A percentile compares a stretch with the other conserved stretches of the same genome.
phyloP scores from a whole-genome alignment of 2,888 invertebrate genomes.

The Pycnomerus fuliginosus region DNA sequence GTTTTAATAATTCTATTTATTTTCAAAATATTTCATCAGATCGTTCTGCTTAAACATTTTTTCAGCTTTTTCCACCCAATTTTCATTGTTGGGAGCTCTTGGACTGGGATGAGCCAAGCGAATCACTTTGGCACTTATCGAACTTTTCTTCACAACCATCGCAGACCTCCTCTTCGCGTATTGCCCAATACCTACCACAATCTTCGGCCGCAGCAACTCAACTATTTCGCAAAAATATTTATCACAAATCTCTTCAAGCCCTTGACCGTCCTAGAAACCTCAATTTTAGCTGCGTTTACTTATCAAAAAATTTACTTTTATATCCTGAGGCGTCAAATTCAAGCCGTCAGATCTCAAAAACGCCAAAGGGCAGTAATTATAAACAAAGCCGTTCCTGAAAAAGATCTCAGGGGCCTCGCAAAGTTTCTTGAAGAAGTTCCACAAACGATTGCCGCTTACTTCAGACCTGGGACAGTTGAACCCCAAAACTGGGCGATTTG shows the following conservation, averaged over 20 bases:
- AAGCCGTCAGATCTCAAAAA: slow-evolving; percentile 75
- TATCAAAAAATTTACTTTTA: slow-evolving; percentile 57
- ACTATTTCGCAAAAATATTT: slow-evolving; percentile 68
- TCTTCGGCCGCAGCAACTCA: slow-evolving; percentile 67
- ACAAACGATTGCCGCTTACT: slow-evolving; percentile 77
- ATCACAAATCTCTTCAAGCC: slow-evolving; percentile 63
- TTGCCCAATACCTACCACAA: slow-evolving; percentile 77
- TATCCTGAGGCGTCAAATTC: slow-evolving; percentile 84
- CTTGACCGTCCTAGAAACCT: slow-evolving; percentile 44
- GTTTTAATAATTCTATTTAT: too few species aligned
- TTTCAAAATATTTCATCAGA: too few species aligned
- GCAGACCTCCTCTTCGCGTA: slow-evolving; percentile 69
- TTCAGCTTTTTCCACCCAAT: slow-evolving; percentile 75
- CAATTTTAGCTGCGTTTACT: too few species aligned
- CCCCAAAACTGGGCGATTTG: slow-evolving; percentile 70
- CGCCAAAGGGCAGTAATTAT: slow-evolving; percentile 88
- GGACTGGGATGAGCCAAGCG: slow-evolving; percentile 79
- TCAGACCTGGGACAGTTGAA: slow-evolving; percentile 70
- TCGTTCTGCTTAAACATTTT: too few species aligned
- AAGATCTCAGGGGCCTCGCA: slow-evolving; percentile 74
- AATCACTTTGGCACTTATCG: slow-evolving; percentile 54
- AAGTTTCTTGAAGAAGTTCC: slow-evolving; percentile 73
- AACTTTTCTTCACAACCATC: slow-evolving; percentile 55
- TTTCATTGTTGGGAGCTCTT: slow-evolving; percentile 73
- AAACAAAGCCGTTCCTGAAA: slow-evolving; percentile 76